These are phyloP conservation scores for Geotrypetes seraphini DNA, from an alignment of 2,797 vertebrate species.

Conservation along the genomic window DNA sequence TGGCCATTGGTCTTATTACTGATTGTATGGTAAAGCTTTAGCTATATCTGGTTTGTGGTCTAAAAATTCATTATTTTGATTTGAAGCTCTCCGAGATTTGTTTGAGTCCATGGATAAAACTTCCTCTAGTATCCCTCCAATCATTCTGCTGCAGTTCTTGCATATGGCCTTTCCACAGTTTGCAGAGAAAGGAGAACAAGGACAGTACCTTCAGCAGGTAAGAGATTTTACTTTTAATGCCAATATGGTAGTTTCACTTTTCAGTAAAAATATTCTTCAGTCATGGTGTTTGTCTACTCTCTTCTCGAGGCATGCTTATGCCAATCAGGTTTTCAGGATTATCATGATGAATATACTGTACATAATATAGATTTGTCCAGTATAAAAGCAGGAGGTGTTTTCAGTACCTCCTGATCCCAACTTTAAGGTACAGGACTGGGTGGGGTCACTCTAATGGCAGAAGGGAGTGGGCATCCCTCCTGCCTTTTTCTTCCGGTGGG, in stretches of 20 bases:
- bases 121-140: constrained; percentile 93
- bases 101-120: constrained; percentile 98
- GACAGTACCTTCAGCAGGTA: constrained; percentile 97
- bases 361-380: too few relatives aligned
- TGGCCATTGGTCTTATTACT: constrained; percentile 5
- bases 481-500: too few relatives aligned
- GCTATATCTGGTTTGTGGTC: constrained; percentile 22
- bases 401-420: too few relatives aligned
- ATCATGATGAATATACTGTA: too few relatives aligned
- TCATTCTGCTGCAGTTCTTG: constrained; percentile 95
- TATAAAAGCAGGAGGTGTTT: too few relatives aligned
- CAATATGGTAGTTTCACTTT: background rate
- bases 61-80: constrained; percentile 38
- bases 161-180: constrained; percentile 99
- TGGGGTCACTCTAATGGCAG: too few relatives aligned
- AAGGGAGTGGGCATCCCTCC: too few relatives aligned
- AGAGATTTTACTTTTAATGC: background rate
- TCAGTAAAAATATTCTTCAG: too few relatives aligned
- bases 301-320: too few relatives aligned
- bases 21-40: constrained; percentile 3
- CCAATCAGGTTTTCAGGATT: too few relatives aligned
- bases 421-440: too few relatives aligned
- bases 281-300: background rate
- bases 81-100: constrained; percentile 87
- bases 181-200: constrained; percentile 96